phyloP scores from a whole-genome alignment of 2,113 vertebrate species.

The Orthonyx spaldingii region DNA sequence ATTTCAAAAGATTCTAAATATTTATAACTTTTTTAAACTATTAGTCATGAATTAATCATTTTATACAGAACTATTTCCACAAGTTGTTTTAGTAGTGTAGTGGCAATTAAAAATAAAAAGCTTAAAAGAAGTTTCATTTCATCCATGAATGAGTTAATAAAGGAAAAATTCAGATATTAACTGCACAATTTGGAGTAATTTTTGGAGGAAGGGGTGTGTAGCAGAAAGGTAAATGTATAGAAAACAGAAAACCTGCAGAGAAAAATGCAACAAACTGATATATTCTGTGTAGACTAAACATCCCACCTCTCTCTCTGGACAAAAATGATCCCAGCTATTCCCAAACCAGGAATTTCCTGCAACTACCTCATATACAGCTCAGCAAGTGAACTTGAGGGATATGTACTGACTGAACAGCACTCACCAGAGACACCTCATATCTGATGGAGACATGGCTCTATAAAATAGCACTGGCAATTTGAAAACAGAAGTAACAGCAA shows the following conservation, averaged over 20 bases:
- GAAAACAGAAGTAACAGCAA: not conserved
- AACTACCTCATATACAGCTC: not conserved
- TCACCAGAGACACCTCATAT: not conserved
- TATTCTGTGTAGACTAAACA: not conserved
- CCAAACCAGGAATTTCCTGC: not conserved
- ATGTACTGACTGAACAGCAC: not conserved
- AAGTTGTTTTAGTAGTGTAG: not conserved
- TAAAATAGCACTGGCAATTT: not conserved
- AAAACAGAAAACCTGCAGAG: not conserved
- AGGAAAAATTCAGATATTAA: not conserved
- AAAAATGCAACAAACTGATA: not conserved
- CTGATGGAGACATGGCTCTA: not conserved
- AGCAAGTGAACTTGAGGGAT: not conserved
- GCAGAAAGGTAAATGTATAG: not conserved
- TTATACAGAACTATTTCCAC: not conserved
- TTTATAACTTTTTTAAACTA: constrained; percentile 6
- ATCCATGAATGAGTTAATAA: not conserved
- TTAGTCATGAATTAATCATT: not conserved
- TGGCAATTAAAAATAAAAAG: not conserved
- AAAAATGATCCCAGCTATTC: not conserved
- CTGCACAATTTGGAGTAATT: not conserved
- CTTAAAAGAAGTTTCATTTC: not conserved
- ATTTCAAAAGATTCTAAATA: constrained; percentile 22
- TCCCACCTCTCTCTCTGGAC: not conserved
- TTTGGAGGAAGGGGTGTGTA: not conserved